A percentile compares a stretch with the other conserved stretches of the same genome.
These are phyloP conservation scores for Drosophila suzukii DNA, from an alignment of 1,140 invertebrate species.

Conservation along the genomic window DNA sequence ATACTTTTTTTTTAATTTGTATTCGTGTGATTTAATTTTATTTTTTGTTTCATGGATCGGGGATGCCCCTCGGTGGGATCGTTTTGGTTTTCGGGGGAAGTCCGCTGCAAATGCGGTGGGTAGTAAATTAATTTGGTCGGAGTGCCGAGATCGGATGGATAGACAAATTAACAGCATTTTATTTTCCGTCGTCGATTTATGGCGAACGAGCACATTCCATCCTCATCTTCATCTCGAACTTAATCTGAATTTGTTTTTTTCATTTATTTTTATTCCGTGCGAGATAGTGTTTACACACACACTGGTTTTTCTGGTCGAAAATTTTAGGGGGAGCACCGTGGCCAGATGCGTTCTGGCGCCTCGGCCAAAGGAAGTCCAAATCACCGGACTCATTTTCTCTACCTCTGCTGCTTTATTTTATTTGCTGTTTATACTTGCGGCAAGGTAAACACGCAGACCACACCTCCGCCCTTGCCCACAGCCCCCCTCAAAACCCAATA, in stretches of 20 bases:
- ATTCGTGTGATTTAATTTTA: slow-evolving; percentile 14
- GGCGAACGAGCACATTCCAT: slow-evolving; percentile 40
- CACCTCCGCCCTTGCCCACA: background rate
- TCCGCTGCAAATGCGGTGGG: slow-evolving; percentile 41
- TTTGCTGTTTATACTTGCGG: slow-evolving; percentile 63
- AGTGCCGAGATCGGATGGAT: slow-evolving; percentile 57
- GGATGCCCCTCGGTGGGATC: slow-evolving; percentile 57
- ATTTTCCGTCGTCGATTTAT: slow-evolving; percentile 52
- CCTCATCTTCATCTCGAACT: slow-evolving; percentile 39
- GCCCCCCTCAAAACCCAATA: slow-evolving; percentile 15
- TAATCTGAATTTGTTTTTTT: slow-evolving; percentile 13
- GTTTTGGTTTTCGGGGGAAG: slow-evolving; percentile 56
- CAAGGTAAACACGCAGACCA: slow-evolving; percentile 72
- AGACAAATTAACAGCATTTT: slow-evolving; percentile 71
- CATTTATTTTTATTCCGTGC: background rate
- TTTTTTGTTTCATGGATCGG: slow-evolving; percentile 24
- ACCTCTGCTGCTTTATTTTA: slow-evolving; percentile 37
- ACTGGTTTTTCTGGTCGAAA: slow-evolving; percentile 41
- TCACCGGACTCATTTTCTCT: slow-evolving; percentile 62
- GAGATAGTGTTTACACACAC: slow-evolving; percentile 30
- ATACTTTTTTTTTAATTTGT: slow-evolving; percentile 27
- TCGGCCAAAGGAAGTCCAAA: slow-evolving; percentile 71
- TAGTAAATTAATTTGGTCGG: slow-evolving; percentile 73
- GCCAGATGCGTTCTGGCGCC: slow-evolving; percentile 66
- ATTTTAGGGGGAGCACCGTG: slow-evolving; percentile 32